These are phyloP conservation scores for Eristalinus sepulchralis DNA, from an alignment of 2,888 invertebrate species.

Conservation along the genomic window DNA sequence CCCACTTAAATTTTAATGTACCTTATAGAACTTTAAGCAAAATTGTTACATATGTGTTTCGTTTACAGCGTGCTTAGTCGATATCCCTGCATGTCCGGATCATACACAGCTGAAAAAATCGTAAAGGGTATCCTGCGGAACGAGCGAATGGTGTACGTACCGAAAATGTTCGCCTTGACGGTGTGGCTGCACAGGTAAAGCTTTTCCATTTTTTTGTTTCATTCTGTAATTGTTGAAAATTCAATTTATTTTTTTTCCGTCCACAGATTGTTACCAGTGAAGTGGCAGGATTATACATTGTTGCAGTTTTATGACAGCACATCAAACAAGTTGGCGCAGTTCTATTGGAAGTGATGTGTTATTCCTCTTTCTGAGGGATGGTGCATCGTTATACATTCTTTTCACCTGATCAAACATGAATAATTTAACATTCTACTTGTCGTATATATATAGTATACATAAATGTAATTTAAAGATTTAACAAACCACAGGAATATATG, in stretches of 20 bases:
- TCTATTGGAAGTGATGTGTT: conserved; percentile 77
- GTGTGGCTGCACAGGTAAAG: conserved; percentile 79
- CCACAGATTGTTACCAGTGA: conserved; percentile 77
- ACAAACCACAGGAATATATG: background rate
- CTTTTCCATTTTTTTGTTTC: conserved; percentile 24
- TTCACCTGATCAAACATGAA: conserved; percentile 27
- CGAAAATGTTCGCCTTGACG: conserved; percentile 78
- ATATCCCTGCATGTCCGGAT: conserved; percentile 79
- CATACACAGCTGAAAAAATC: conserved; percentile 79
- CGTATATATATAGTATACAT: background rate
- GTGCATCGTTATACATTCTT: background rate
- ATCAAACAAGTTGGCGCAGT: conserved; percentile 78
- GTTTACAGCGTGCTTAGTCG: conserved; percentile 76
- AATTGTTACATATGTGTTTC: background rate
- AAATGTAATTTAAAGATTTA: background rate
- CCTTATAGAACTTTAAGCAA: too few relatives aligned
- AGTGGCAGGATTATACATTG: conserved; percentile 79
- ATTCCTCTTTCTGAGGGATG: background rate
- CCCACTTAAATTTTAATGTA: too few relatives aligned
- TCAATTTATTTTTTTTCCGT: conserved; percentile 30
- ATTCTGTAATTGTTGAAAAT: conserved; percentile 32
- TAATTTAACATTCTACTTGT: background rate
- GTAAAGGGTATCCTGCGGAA: conserved; percentile 78
- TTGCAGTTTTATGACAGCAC: conserved; percentile 78
- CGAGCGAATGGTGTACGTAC: conserved; percentile 79